A percentile compares a stretch with the other conserved stretches of the same genome.
Evolutionary conservation across 2,113 vertebrate genomes (phyloP).

Genomic region (Platichthys stellatus): DNA sequence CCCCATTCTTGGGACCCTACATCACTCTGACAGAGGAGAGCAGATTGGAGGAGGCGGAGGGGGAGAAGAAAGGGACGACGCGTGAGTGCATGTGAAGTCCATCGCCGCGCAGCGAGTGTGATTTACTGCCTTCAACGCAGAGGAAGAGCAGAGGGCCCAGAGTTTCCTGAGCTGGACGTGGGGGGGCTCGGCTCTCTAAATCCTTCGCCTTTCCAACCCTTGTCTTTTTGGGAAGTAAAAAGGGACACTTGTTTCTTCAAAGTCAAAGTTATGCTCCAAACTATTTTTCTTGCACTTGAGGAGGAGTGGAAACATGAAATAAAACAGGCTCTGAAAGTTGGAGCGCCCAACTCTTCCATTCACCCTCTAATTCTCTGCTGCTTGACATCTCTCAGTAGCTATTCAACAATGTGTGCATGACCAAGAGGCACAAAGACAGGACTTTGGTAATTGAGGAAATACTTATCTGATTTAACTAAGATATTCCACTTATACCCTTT

Average conservation of each 20-base stretch:
- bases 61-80: conserved; percentile 14
- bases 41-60: conserved; percentile 36
- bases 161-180: conserved; percentile 69
- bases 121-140: conserved; percentile 55
- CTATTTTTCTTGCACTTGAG: conserved; percentile 29
- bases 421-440: conserved; percentile 47
- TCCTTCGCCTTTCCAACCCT: conserved; percentile 32
- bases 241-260: conserved; percentile 56
- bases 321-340: conserved; percentile 34
- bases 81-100: conserved; percentile 35
- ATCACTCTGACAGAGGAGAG: conserved; percentile 67
- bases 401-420: conserved; percentile 28
- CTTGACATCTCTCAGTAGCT: conserved; percentile 25
- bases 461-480: conserved; percentile 48
- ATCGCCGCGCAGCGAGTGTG: conserved; percentile 29
- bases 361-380: conserved; percentile 12
- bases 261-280: conserved; percentile 41
- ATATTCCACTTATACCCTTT: conserved; percentile 50
- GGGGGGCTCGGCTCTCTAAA: conserved; percentile 38
- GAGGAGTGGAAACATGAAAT: conserved; percentile 30
- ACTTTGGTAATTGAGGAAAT: conserved; percentile 53
- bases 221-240: conserved; percentile 55
- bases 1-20: conserved; percentile 77
- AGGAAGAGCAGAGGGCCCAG: conserved; percentile 66
- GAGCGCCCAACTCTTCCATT: conserved; percentile 12